Conservation (phyloP, 2,888 invertebrate species). For the Eupsilia transversa region DNA sequence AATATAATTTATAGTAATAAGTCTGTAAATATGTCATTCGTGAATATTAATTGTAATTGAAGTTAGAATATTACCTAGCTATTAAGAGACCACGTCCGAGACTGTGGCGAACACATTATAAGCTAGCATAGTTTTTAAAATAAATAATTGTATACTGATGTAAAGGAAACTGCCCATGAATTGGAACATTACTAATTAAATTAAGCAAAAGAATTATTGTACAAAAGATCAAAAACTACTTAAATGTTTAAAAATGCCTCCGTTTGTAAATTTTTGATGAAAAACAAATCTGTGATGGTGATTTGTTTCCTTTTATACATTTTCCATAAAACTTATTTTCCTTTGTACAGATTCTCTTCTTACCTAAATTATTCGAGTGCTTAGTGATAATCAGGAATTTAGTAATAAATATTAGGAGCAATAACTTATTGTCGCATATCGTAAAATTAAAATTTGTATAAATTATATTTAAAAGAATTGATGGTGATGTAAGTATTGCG, state of each 20-base stretch:
- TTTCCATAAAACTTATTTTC: conserved; percentile 44
- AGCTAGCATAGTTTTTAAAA: conserved; percentile 5
- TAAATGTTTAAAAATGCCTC: conserved; percentile 37
- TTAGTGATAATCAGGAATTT: conserved; percentile 62
- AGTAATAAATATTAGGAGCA: conserved; percentile 78
- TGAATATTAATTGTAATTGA: conserved; percentile 10
- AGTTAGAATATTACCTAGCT: conserved; percentile 6
- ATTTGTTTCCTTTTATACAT: conserved; percentile 63
- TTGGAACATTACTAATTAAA: conserved; percentile 43
- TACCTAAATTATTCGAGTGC: conserved; percentile 57
- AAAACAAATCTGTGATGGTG: conserved; percentile 68
- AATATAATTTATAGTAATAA: conserved; percentile 10
- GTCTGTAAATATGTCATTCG: conserved; percentile 6
- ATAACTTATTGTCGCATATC: conserved; percentile 86
- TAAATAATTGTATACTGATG: conserved; percentile 34
- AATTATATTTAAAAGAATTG: conserved; percentile 69
- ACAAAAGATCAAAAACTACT: conserved; percentile 58
- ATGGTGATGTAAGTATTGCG: conserved; percentile 79
- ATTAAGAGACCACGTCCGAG: conserved; percentile 45
- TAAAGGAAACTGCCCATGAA: conserved; percentile 53
- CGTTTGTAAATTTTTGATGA: conserved; percentile 53
- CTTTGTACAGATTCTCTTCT: conserved; percentile 45
- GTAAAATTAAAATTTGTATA: conserved; percentile 78
- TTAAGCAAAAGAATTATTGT: conserved; percentile 64
- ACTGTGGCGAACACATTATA: conserved; percentile 45